Conservation (phyloP, 2,797 vertebrate genomes). For the Onychomys arenicola region DNA sequence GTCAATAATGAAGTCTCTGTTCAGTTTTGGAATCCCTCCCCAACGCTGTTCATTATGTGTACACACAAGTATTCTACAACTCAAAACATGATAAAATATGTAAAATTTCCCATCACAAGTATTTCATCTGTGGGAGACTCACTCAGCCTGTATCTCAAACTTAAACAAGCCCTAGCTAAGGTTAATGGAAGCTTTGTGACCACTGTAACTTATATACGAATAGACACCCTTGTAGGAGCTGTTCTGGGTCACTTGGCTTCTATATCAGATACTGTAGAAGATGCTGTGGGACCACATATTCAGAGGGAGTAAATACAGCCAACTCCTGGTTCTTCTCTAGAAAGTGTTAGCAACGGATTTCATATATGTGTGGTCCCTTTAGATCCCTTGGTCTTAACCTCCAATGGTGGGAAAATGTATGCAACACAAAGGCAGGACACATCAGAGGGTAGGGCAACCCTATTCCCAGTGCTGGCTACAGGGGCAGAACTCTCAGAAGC, state of each 20-base stretch:
- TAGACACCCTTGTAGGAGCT: rapidly evolving
- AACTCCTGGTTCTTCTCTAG: background rate
- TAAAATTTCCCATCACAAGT: background rate
- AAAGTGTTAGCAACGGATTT: background rate
- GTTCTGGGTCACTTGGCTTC: background rate
- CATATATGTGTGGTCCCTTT: background rate
- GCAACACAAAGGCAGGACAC: rapidly evolving
- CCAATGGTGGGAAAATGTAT: background rate
- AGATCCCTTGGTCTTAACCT: background rate
- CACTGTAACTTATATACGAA: rapidly evolving
- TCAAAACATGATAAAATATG: background rate
- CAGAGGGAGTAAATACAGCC: rapidly evolving
- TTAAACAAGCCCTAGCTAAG: background rate
- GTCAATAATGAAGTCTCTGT: background rate
- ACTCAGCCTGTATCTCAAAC: background rate
- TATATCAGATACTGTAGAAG: rapidly evolving
- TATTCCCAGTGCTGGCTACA: background rate
- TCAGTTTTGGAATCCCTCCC: background rate
- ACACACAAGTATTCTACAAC: background rate
- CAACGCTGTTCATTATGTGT: background rate
- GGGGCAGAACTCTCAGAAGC: background rate
- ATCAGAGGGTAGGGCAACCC: too few species aligned
- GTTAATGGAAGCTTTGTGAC: rapidly evolving
- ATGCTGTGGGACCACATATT: rapidly evolving
- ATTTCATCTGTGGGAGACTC: background rate